Conservation (phyloP, 2,888 invertebrate genomes). For the Idaea aversata region DNA sequence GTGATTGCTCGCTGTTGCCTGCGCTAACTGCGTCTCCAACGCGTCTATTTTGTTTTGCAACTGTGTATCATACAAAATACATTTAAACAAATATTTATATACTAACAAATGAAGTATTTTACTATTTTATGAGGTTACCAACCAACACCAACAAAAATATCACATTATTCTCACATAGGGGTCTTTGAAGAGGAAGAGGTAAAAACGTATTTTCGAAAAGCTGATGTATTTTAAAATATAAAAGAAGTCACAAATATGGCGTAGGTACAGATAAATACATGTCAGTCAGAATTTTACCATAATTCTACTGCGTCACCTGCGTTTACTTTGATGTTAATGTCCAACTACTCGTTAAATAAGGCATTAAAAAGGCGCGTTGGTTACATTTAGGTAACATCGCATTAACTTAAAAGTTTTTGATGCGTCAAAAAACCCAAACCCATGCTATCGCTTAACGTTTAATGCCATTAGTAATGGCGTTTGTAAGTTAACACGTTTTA, state of each 20-base stretch:
- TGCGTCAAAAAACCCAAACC: too few species aligned
- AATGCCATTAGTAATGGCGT: too few species aligned
- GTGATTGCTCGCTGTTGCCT: slow-evolving; percentile 51
- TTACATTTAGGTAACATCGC: too few species aligned
- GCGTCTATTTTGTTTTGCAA: slow-evolving; percentile 76
- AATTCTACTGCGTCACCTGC: neutral
- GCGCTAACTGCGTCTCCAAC: slow-evolving; percentile 67
- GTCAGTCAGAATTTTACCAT: too few species aligned
- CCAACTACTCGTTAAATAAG: too few species aligned
- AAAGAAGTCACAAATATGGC: neutral
- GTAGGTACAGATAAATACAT: too few species aligned
- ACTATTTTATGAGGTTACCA: neutral
- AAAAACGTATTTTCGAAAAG: neutral
- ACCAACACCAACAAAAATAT: slow-evolving; percentile 39
- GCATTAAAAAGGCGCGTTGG: too few species aligned
- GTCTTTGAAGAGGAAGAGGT: neutral
- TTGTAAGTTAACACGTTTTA: too few species aligned
- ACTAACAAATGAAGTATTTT: slow-evolving; percentile 12
- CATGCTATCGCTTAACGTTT: too few species aligned
- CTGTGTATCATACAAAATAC: slow-evolving; percentile 39
- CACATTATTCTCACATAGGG: slow-evolving; percentile 2
- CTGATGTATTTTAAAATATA: neutral
- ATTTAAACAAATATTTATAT: slow-evolving; percentile 20
- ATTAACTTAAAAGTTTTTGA: too few species aligned
- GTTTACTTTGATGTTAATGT: too few species aligned